phyloP scores from a whole-genome alignment of 2,797 vertebrate genomes.

The Eutrigla gurnardus region DNA sequence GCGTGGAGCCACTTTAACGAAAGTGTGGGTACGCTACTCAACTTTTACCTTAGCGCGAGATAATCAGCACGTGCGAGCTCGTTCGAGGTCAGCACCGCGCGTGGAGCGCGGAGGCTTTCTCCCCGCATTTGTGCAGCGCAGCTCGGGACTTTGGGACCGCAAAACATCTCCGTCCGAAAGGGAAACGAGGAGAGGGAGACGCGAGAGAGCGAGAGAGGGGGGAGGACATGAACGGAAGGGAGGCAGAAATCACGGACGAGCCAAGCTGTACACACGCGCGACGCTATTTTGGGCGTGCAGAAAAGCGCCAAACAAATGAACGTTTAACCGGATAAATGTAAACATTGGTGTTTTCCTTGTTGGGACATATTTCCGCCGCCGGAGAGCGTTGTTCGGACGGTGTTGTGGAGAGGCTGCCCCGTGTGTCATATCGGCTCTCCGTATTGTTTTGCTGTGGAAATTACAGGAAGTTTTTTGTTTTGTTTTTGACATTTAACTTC shows the following conservation, averaged over 20 bases:
- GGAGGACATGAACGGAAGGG: conserved; percentile 57
- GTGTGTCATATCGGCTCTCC: not conserved
- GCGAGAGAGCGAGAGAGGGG: not conserved
- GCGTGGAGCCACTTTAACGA: conserved; percentile 44
- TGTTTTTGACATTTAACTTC: conserved; percentile 14
- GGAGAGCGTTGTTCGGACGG: conserved; percentile 53
- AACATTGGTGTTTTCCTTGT: conserved; percentile 16
- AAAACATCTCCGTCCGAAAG: conserved; percentile 55
- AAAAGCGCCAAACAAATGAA: conserved; percentile 48
- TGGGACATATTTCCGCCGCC: conserved; percentile 60
- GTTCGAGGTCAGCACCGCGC: conserved; percentile 19
- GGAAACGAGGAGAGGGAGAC: conserved; percentile 53
- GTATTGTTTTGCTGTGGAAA: conserved; percentile 29
- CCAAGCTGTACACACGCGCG: conserved; percentile 25
- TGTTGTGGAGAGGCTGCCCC: conserved; percentile 21
- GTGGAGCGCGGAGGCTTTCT: conserved; percentile 33
- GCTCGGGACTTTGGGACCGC: conserved; percentile 42
- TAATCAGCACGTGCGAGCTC: conserved; percentile 35
- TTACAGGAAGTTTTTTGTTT: conserved; percentile 46
- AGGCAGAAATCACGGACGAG: conserved; percentile 56
- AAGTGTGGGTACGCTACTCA: conserved; percentile 32
- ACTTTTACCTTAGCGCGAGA: conserved; percentile 10
- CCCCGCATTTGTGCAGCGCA: conserved; percentile 12
- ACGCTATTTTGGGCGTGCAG: conserved; percentile 44
- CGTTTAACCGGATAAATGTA: conserved; percentile 47